Evolutionary conservation across 2,888 invertebrate species (phyloP), one percentile per base, ranked within the genome.

Genomic region (Atethmia centrago): DNA sequence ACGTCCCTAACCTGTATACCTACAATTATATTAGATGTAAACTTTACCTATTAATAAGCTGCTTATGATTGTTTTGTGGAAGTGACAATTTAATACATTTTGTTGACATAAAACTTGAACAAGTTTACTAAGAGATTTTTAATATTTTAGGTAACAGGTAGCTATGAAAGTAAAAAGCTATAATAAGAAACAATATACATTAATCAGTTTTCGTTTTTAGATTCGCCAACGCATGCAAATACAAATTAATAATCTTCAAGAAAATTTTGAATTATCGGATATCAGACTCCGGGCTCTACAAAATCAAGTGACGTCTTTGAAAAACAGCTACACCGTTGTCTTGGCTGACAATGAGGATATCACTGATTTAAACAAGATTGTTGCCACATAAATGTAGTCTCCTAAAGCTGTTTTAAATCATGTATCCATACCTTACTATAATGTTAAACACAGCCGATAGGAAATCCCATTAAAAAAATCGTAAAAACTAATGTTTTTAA

Each of bases 141-240:
- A 19, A 42, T 76, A 63, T 42, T 31, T 69, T 31, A 49, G 21
- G 25, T 79, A 69, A 49, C 53, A 36, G 68, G 36, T 73, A 77
- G 36, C 53, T 36, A 78, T 40, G 53, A 55, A 78, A 78, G 51
- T 76, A 45, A 76, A 73, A 4, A 36, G 7, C 7, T 3, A 7
- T 36, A 3, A 36, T 36, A 36, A 70, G 71, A 58, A 58, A 51
- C 59, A 53, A 21, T 59, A 1, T 14, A n/a, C 40, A 80, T 47
- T 31, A 25, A 65, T 62, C 56, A 28, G 28, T n/a, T 85, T 86
- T 67, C 88, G 19, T 51, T 65, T 73, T 65, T 61, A 97, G 97
- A 97, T 97, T 58, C 96, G 98, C 68, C 97, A 97, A 89, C 97
- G 97, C 79, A 97, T 98, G 97, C 97, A 97, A 87, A 95, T 97